Conservation (phyloP, 2,113 vertebrate genomes). For the Anarhynchus alexandrinus region DNA sequence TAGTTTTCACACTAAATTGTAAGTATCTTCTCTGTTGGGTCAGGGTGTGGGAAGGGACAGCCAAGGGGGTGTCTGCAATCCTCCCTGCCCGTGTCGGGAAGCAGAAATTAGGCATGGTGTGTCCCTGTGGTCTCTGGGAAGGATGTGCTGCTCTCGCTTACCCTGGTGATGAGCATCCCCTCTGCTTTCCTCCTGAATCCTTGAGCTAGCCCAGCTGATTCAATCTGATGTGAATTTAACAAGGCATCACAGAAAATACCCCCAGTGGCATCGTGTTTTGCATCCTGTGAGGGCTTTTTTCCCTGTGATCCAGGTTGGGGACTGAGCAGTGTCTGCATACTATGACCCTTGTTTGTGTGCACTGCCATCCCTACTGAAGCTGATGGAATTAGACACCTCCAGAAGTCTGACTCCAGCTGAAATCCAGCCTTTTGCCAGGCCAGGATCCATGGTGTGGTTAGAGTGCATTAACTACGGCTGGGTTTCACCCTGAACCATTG, state of each 20-base stretch:
- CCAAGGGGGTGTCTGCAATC: not conserved
- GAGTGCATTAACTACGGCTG: not conserved
- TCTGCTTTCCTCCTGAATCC: not conserved
- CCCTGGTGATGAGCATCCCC: not conserved
- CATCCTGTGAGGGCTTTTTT: not conserved
- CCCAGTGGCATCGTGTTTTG: not conserved
- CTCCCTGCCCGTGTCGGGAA: not conserved
- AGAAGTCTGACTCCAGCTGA: not conserved
- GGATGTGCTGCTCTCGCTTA: rapidly evolving
- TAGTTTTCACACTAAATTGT: not conserved
- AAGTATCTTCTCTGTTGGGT: not conserved
- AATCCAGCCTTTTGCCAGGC: not conserved
- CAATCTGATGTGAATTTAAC: not conserved
- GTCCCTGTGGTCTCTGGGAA: not conserved
- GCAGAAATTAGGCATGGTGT: not conserved
- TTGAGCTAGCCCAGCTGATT: not conserved
- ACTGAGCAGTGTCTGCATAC: rapidly evolving
- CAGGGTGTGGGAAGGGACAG: not conserved
- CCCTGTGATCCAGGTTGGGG: rapidly evolving
- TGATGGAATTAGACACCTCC: not conserved
- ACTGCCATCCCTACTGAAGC: not conserved
- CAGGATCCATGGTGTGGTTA: not conserved
- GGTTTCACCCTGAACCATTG: not conserved
- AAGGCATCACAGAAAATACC: not conserved
- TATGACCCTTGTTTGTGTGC: not conserved